Percentiles rank a stretch among this genome's conserved stretches.
phyloP scores from a whole-genome alignment of 1,140 invertebrate genomes.

The Drosophila serrata region DNA sequence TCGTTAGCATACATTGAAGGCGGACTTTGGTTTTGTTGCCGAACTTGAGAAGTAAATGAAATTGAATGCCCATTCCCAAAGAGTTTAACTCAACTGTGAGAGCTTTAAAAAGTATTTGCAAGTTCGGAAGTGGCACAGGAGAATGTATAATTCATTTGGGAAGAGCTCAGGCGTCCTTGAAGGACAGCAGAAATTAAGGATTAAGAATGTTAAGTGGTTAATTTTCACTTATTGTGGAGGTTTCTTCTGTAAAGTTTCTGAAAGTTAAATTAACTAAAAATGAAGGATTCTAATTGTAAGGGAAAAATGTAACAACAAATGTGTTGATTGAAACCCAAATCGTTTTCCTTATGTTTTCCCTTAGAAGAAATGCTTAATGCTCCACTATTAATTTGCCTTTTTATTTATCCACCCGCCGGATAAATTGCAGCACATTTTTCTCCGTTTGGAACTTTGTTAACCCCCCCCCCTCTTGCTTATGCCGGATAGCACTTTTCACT shows the following conservation, averaged over 20 bases:
- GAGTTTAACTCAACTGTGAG: conserved; percentile 57
- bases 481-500: conserved; percentile 36
- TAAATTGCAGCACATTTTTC: conserved; percentile 28
- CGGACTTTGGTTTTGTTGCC: conserved; percentile 33
- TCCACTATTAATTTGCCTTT: not conserved
- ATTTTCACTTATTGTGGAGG: conserved; percentile 1
- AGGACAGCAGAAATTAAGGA: conserved; percentile 9
- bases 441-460: conserved; percentile 15
- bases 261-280: no score
- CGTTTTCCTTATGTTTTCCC: not conserved
- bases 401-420: conserved; percentile 21
- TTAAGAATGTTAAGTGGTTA: conserved; percentile 21
- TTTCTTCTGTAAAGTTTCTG: not conserved
- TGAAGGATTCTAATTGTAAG: no score
- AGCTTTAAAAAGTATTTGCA: conserved; percentile 72
- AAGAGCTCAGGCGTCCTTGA: conserved; percentile 6
- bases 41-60: conserved; percentile 72
- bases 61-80: conserved; percentile 60
- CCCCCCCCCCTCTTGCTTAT: conserved; percentile 19
- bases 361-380: not conserved
- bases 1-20: conserved; percentile 62
- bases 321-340: no score
- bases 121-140: conserved; percentile 53
- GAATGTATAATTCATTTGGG: conserved; percentile 42
- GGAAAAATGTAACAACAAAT: no score